phyloP scores from a whole-genome alignment of 1,140 invertebrate species.

The Tyrophagus putrescentiae region DNA sequence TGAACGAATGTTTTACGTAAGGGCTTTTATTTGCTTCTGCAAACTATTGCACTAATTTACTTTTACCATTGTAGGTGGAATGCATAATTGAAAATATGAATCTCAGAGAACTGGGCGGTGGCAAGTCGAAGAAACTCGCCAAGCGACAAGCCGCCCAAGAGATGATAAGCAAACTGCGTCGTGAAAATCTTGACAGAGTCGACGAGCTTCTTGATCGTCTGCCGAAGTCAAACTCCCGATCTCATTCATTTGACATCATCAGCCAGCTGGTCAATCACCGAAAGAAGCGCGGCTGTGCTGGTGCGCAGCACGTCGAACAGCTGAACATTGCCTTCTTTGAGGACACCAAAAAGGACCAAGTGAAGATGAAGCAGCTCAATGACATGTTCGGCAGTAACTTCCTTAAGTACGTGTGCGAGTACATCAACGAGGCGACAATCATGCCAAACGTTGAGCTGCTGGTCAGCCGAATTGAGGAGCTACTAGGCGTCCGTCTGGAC shows the following conservation, averaged over 20 bases:
- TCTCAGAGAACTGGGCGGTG: conserved; percentile 43
- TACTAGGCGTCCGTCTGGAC: background rate
- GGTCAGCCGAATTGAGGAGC: background rate
- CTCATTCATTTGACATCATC: background rate
- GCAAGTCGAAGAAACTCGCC: conserved; percentile 88
- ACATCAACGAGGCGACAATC: background rate
- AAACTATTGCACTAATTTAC: too few relatives aligned
- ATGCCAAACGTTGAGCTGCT: background rate
- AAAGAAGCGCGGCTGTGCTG: background rate
- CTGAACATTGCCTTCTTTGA: background rate
- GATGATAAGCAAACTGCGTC: conserved; percentile 10
- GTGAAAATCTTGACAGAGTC: conserved; percentile 9
- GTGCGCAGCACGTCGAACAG: background rate
- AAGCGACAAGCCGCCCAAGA: conserved; percentile 61
- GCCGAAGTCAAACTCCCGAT: background rate
- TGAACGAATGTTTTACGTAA: conserved; percentile 78
- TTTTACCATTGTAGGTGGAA: too few relatives aligned
- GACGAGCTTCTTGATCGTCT: conserved; percentile 6
- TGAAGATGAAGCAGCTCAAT: background rate
- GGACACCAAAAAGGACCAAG: background rate
- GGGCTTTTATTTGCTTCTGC: too few relatives aligned
- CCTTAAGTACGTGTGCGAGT: background rate
- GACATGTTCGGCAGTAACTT: background rate
- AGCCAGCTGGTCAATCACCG: background rate
- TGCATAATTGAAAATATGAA: conserved; percentile 50